phyloP scores from a whole-genome alignment of 2,888 invertebrate species.

The Andrena dorsata region DNA sequence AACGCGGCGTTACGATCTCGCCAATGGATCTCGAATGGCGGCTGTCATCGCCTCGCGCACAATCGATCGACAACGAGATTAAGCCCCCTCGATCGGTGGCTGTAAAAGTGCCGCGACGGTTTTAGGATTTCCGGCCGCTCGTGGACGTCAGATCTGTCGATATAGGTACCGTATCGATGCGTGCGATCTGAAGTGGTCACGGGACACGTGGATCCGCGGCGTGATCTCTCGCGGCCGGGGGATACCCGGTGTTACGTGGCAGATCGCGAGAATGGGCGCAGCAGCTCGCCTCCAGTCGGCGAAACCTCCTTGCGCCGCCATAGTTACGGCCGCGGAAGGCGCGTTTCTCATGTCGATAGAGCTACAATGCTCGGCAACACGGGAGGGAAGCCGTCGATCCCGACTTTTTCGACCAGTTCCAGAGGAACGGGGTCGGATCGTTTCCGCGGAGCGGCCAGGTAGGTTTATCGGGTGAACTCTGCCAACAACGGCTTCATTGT shows the following conservation, averaged over 20 bases:
- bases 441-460: slow-evolving; percentile 10
- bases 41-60: slow-evolving; percentile 38
- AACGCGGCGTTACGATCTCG: slow-evolving; percentile 36
- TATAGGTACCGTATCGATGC: slow-evolving; percentile 15
- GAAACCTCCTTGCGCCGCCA: background rate
- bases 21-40: slow-evolving; percentile 34
- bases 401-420: slow-evolving; percentile 37
- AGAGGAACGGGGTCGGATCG: slow-evolving; percentile 15
- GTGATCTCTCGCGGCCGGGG: slow-evolving; percentile 27
- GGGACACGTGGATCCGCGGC: slow-evolving; percentile 34
- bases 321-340: slow-evolving; percentile 26
- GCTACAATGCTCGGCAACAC: slow-evolving; percentile 46
- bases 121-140: slow-evolving; percentile 21
- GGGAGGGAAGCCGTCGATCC: slow-evolving; percentile 29
- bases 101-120: slow-evolving; percentile 39
- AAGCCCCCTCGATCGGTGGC: slow-evolving; percentile 9
- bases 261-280: slow-evolving; percentile 29
- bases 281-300: slow-evolving; percentile 18
- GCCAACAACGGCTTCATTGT: slow-evolving; percentile 54
- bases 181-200: slow-evolving; percentile 34
- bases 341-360: slow-evolving; percentile 53
- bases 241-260: slow-evolving; percentile 17
- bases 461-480: slow-evolving; percentile 55
- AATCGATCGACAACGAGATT: slow-evolving; percentile 42
- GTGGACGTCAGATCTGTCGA: background rate